Evolutionary conservation across 2,888 invertebrate genomes (phyloP).

Genomic region (Leucoma salicis): DNA sequence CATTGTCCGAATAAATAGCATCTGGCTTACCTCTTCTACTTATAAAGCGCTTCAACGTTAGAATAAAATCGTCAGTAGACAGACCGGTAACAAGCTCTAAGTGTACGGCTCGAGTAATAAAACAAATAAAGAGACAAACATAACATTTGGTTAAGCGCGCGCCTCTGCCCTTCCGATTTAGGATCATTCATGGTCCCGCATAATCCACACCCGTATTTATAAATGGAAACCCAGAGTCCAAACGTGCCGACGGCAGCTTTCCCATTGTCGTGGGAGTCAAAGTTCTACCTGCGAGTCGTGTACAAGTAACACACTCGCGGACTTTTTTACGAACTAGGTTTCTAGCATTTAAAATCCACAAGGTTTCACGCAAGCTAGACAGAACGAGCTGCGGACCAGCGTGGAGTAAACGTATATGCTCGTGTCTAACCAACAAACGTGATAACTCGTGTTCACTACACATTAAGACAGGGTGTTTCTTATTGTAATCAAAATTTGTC

Average conservation of each 20-base stretch:
- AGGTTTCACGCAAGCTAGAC: neutral
- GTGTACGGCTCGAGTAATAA: conserved; percentile 1
- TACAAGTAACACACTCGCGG: neutral
- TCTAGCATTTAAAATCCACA: conserved; percentile 1
- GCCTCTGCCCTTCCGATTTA: conserved; percentile 1
- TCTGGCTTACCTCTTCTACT: too few species aligned
- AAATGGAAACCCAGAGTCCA: conserved; percentile 1
- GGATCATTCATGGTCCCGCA: neutral
- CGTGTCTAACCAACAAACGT: neutral
- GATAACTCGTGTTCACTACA: conserved; percentile 7
- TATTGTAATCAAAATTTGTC: conserved; percentile 7
- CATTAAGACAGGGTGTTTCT: conserved; percentile 11
- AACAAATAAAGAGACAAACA: conserved; percentile 2
- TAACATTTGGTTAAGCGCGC: neutral
- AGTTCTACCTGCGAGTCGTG: neutral
- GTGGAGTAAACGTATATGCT: conserved; percentile 3
- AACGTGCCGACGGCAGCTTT: neutral
- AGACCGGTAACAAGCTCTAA: neutral
- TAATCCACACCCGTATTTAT: neutral
- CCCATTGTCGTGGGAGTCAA: neutral
- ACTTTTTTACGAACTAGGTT: neutral
- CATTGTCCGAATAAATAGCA: neutral
- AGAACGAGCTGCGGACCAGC: conserved; percentile 3
- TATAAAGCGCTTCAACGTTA: neutral
- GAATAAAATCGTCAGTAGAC: neutral